phyloP scores from a whole-genome alignment of 2,113 vertebrate species.

The Tetrao urogallus region DNA sequence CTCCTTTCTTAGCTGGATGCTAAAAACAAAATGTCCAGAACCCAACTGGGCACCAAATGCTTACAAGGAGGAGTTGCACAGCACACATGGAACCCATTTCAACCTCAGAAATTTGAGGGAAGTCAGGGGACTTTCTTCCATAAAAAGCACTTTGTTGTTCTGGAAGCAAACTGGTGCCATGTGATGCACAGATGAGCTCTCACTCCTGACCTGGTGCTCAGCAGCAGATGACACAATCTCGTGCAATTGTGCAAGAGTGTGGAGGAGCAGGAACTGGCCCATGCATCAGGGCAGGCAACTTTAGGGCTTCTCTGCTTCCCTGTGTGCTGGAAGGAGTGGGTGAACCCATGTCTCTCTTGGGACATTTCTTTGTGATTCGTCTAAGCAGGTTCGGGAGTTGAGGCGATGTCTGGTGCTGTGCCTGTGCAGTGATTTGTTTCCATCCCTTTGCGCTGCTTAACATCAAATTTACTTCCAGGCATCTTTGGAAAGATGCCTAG shows the following conservation, averaged over 20 bases:
- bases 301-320: neutral
- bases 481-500: neutral
- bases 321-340: neutral
- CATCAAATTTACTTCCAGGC: neutral
- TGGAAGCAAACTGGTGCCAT: neutral
- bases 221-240: neutral
- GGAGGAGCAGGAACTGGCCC: neutral
- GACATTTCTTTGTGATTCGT: neutral
- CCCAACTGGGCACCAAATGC: neutral
- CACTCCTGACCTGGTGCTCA: neutral
- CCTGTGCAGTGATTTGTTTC: neutral
- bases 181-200: conserved; percentile 14
- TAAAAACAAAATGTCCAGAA: neutral
- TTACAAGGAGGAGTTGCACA: neutral
- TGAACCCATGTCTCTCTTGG: rapidly evolving
- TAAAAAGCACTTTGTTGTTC: conserved; percentile 22
- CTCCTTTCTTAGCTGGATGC: neutral
- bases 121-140: neutral
- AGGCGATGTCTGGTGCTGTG: rapidly evolving
- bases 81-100: conserved; percentile 5
- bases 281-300: neutral
- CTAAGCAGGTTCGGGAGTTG: rapidly evolving
- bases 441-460: neutral
- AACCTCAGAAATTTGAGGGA: conserved; percentile 8
- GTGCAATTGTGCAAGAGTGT: too few relatives aligned